Evolutionary conservation across 1,140 invertebrate species (phyloP).

Genomic region (Drosophila sproati): DNA sequence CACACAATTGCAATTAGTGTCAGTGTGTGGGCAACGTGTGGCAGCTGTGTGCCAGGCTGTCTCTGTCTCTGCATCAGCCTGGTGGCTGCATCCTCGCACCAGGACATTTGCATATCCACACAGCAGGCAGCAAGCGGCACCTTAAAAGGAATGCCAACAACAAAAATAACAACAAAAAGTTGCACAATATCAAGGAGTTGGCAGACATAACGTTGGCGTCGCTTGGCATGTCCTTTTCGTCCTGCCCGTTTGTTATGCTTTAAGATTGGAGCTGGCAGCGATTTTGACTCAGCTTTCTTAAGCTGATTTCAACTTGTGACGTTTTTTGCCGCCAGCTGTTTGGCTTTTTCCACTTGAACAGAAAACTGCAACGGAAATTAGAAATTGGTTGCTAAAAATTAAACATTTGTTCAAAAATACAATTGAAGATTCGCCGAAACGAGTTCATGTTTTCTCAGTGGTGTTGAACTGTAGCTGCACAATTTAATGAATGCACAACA

Average conservation of each 20-base stretch:
- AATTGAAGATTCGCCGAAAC: too few relatives aligned
- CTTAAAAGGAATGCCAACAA: conserved; percentile 61
- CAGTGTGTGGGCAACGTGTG: conserved; percentile 60
- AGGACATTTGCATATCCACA: conserved; percentile 73
- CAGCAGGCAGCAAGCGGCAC: conserved; percentile 4
- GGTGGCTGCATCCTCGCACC: conserved; percentile 38
- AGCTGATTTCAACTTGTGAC: conserved; percentile 72
- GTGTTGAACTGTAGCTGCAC: not conserved
- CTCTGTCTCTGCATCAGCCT: conserved; percentile 15
- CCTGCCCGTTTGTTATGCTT: conserved; percentile 39
- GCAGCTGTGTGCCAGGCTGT: not conserved
- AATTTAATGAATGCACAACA: conserved; percentile 67
- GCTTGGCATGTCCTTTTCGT: not conserved
- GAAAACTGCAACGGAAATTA: not conserved
- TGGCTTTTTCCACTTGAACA: not conserved
- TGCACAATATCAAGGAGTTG: conserved; percentile 11
- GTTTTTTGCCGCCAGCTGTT: conserved; percentile 22
- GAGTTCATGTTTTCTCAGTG: not conserved
- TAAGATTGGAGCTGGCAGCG: conserved; percentile 42
- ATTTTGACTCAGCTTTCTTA: conserved; percentile 49
- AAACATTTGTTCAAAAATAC: not conserved
- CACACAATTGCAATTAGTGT: conserved; percentile 82
- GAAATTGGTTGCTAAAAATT: not conserved
- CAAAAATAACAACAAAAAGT: conserved; percentile 19
- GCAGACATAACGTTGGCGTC: conserved; percentile 1